Conservation (phyloP, 2,888 invertebrate species). For the Nebria brevicollis region DNA sequence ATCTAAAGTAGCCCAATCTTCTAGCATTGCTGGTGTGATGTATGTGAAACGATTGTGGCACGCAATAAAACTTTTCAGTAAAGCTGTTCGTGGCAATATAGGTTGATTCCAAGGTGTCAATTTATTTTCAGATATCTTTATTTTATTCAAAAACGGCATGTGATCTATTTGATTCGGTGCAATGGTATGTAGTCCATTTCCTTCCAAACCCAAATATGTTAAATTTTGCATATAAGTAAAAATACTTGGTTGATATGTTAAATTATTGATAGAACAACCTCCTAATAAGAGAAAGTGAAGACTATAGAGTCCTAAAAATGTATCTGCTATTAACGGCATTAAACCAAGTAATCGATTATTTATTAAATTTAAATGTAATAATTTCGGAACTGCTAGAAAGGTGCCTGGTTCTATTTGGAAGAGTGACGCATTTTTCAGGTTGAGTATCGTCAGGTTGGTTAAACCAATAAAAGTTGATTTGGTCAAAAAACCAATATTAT, state of each 20-base stretch:
- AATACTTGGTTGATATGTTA: constrained; percentile 65
- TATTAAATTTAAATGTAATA: constrained; percentile 67
- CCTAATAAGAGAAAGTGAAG: constrained; percentile 65
- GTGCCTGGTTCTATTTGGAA: constrained; percentile 64
- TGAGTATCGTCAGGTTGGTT: constrained; percentile 63
- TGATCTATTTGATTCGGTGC: constrained; percentile 63
- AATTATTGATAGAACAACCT: constrained; percentile 65
- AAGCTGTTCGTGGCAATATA: constrained; percentile 63
- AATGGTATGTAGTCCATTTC: constrained; percentile 65
- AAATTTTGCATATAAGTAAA: constrained; percentile 64
- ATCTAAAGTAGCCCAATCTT: constrained; percentile 65
- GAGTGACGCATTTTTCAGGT: constrained; percentile 67
- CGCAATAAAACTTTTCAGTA: constrained; percentile 61
- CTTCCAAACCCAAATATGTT: constrained; percentile 65
- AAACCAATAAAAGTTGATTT: constrained; percentile 66
- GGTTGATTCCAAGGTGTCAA: constrained; percentile 67
- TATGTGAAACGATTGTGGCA: constrained; percentile 68
- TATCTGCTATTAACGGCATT: constrained; percentile 61
- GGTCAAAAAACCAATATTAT: constrained; percentile 66
- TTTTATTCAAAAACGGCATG: constrained; percentile 61
- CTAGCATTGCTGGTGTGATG: constrained; percentile 67
- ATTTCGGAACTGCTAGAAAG: constrained; percentile 62
- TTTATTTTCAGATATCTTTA: constrained; percentile 67
- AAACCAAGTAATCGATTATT: constrained; percentile 66
- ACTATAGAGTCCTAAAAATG: constrained; percentile 66